A percentile compares a stretch with the other conserved stretches of the same genome.
These are phyloP conservation scores for Myotis brandtii DNA, from an alignment of 2,113 vertebrate genomes.

Conservation along the genomic window DNA sequence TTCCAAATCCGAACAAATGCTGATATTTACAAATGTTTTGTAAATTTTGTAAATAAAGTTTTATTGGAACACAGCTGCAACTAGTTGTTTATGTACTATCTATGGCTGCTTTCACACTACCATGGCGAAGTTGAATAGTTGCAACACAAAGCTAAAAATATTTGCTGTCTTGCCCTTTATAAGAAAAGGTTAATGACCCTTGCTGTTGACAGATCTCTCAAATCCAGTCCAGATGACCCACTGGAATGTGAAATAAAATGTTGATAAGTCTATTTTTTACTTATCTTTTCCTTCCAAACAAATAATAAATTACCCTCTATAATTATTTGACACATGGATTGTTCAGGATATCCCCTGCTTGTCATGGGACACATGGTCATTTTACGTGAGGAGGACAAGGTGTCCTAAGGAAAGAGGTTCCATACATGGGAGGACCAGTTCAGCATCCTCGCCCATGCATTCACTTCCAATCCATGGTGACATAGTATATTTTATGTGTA, in stretches of 20 bases:
- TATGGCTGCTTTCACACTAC: neutral
- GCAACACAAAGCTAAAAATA: neutral
- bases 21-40: neutral
- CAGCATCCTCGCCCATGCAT: neutral
- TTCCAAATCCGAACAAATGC: neutral
- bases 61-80: neutral
- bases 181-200: neutral
- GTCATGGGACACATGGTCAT: neutral
- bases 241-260: conserved; percentile 12
- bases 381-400: neutral
- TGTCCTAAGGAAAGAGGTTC: neutral
- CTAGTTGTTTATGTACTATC: neutral
- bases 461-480: neutral
- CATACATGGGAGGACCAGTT: neutral
- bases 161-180: neutral
- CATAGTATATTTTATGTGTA: neutral
- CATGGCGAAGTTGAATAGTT: neutral
- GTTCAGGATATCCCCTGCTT: neutral
- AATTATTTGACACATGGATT: neutral
- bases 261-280: neutral
- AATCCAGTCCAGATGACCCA: neutral
- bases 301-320: neutral
- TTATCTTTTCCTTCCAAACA: neutral
- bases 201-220: neutral
- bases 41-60: conserved; percentile 19